Evolutionary conservation across 2,113 vertebrate species (phyloP), one percentile per base, ranked within the genome.

Genomic region (Anhinga rufa): DNA sequence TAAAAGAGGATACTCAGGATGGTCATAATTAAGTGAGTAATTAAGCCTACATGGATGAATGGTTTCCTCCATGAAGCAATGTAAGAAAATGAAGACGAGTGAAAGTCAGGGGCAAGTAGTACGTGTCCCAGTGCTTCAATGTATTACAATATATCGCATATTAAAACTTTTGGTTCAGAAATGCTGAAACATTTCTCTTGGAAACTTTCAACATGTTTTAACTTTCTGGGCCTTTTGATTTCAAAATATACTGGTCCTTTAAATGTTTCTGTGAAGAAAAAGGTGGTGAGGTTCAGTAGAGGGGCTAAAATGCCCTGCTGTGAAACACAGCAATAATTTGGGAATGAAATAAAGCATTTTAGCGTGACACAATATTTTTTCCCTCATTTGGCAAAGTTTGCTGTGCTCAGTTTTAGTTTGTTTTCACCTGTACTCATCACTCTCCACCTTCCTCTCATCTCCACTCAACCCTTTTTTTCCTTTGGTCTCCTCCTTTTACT

Each of bases 111-210:
- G 31, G 15, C 20, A 76, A 29, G 9, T 32, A n/a, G 52, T 18
- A 17, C 1, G 0, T 57, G 34, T 68, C 38, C 29, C 4, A 15
- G 0, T 46, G 36, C 28, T 82, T 86, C 34, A 42, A 1, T 21
- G 15, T 20, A 6, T 71, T 80, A 6, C 20, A 36, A 40, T 16
- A 29, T 14, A 15, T 5, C 90, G 11, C 7, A n/a, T 31, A 62
- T 40, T 10, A 75, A 82, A 72, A 65, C 3, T 84, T 44, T 12
- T 10, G 5, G 6, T 82, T 78, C 34, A 44, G 62, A 80, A 93
- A 44, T 21, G 6, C 14, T 60, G 64, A 78, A 72, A 72, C 28
- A 3, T 36, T 90, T 72, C 11, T 12, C 16, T 68, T 72, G 14
- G 24, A 32, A 49, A 17, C 26, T 77, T 90, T 77, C n/a, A 65